Conservation (phyloP, 2,797 vertebrate genomes). For the Potorous gilbertii region DNA sequence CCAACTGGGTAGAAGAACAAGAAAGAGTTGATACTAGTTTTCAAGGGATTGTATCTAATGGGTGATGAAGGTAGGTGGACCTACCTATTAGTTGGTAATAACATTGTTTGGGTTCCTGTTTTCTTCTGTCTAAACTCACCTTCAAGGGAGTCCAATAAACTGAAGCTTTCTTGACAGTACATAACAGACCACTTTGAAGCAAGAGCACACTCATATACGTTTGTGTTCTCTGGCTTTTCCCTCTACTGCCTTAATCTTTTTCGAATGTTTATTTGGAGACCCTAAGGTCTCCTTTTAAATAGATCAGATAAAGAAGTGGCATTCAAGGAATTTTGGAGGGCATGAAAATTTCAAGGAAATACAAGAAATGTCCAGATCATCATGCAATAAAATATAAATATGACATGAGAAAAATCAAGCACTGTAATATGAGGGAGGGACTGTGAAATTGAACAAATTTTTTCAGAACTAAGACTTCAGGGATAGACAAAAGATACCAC, state of each 20-base stretch:
- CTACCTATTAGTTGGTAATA: constrained; percentile 10
- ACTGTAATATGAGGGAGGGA: constrained; percentile 23
- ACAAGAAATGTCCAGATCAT: constrained; percentile 31
- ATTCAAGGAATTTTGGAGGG: constrained; percentile 42
- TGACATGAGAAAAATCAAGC: constrained; percentile 27
- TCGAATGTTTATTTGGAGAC: background rate
- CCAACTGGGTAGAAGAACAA: background rate
- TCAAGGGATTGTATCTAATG: constrained; percentile 12
- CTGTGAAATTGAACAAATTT: constrained; percentile 59
- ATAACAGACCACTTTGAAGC: constrained; percentile 28
- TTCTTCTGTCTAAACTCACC: constrained; percentile 19
- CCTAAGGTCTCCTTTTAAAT: background rate
- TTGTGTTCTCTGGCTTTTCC: background rate
- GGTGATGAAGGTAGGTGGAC: background rate
- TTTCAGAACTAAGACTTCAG: constrained; percentile 62
- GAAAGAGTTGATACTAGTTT: constrained; percentile 13
- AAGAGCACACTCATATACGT: background rate
- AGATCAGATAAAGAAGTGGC: constrained; percentile 27
- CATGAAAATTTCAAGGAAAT: constrained; percentile 49
- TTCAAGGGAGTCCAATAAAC: constrained; percentile 18
- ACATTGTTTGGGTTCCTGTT: background rate
- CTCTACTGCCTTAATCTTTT: background rate
- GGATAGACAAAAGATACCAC: constrained; percentile 42
- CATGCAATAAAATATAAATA: constrained; percentile 44
- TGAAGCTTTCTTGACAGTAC: constrained; percentile 9